These are phyloP conservation scores for Ptychochromis oligacanthus DNA, from an alignment of 2,113 vertebrate species.

Conservation along the genomic window DNA sequence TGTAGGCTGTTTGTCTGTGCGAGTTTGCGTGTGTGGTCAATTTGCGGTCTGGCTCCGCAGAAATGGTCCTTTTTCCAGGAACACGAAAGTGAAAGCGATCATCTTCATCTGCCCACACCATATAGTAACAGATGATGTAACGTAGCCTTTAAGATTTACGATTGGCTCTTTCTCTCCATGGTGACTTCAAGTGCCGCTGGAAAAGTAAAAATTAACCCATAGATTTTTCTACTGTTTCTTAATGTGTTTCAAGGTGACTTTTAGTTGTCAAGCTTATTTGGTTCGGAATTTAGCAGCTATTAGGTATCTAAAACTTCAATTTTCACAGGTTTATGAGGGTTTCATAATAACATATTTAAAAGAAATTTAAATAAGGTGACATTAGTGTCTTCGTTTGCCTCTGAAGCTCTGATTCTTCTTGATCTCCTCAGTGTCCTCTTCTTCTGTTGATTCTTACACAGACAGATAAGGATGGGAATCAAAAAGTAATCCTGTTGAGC, in stretches of 20 bases:
- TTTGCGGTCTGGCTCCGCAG: background rate
- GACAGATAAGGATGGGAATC: background rate
- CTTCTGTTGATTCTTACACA: background rate
- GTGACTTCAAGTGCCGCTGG: background rate
- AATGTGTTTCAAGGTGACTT: background rate
- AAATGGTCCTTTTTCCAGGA: conserved; percentile 19
- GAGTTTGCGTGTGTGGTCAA: background rate
- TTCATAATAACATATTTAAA: background rate
- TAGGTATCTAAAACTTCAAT: background rate
- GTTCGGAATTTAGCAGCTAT: background rate
- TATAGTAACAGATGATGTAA: background rate
- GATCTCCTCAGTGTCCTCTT: background rate
- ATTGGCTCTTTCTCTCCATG: background rate
- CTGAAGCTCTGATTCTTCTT: background rate
- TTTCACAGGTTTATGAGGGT: background rate
- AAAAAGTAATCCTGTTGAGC: background rate
- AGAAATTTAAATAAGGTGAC: background rate
- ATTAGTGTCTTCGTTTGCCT: background rate
- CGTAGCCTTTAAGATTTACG: background rate
- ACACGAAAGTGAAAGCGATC: conserved; percentile 52
- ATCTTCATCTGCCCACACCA: background rate
- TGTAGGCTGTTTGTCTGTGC: background rate
- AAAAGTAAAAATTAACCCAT: background rate
- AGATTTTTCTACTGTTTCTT: background rate
- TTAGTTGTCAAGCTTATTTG: background rate